Conservation (phyloP, 2,888 invertebrate genomes). For the Carpatolechia fugitivella region DNA sequence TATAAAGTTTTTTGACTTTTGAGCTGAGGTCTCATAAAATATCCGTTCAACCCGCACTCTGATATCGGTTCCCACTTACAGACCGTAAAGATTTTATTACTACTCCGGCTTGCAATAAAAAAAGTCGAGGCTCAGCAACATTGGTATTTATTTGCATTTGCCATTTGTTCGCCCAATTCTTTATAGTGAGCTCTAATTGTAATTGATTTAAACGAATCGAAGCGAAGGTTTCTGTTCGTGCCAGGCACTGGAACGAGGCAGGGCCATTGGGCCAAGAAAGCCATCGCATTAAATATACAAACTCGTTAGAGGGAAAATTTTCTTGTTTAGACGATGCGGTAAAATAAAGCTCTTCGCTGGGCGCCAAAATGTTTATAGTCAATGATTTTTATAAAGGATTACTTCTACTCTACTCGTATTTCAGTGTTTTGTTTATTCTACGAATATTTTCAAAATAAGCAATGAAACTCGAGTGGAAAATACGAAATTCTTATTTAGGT, state of each 20-base stretch:
- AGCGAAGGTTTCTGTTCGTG: slow-evolving; percentile 10
- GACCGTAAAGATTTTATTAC: slow-evolving; percentile 1
- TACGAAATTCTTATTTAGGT: too few relatives aligned
- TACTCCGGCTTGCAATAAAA: slow-evolving; percentile 3
- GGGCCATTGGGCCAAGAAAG: slow-evolving; percentile 7
- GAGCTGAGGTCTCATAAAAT: too few relatives aligned
- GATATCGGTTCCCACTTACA: background rate
- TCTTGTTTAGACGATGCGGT: slow-evolving; percentile 34
- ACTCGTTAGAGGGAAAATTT: slow-evolving; percentile 27
- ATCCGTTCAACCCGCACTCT: background rate
- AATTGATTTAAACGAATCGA: slow-evolving; percentile 12
- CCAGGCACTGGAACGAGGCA: slow-evolving; percentile 10
- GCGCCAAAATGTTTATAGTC: slow-evolving; percentile 3
- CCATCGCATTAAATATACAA: slow-evolving; percentile 22
- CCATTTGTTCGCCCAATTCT: slow-evolving; percentile 8
- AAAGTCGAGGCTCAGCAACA: background rate
- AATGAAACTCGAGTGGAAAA: too few relatives aligned
- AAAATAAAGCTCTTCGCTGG: slow-evolving; percentile 15
- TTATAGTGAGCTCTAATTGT: background rate
- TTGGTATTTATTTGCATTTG: background rate
- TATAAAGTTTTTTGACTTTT: too few relatives aligned
- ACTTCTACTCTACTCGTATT: too few relatives aligned
- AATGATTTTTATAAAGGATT: background rate
- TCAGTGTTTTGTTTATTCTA: too few relatives aligned
- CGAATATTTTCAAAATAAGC: too few relatives aligned